Base-by-base conservation (phyloP, 2,888 invertebrate species). In the Dicranocentrus wangi region DNA sequence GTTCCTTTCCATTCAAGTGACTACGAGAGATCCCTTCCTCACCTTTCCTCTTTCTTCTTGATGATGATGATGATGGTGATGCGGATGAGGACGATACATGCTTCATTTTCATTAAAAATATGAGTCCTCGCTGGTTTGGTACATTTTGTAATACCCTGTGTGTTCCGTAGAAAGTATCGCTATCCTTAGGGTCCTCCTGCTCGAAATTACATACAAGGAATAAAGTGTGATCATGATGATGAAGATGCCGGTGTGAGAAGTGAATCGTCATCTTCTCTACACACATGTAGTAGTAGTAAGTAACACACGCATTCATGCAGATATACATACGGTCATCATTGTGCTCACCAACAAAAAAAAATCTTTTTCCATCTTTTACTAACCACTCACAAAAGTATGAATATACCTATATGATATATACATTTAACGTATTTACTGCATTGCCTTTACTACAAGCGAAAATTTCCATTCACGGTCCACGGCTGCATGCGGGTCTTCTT, bases 41-140 rank as follows among this genome's bases (percentile, higher is more conserved):
- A 71, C 71, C 71, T 71, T 69, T 71, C 53, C 68, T 60, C 27
- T 58, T 58, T 58, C 55, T 32, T 60, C 60, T 13, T 60, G 60
- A 51, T 25, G 60, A 17, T 25, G 25, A 23, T 7, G 27, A 27
- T 60, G 13, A 42, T 61, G 32, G 5, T 61, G 13, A 42, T 61
- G 70, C 55, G 17, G 25, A 55, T 66, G 55, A 76, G 23, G 51
- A 25, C 39, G 53, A 65, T 63, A 39, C 53, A 53, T 61, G 47
- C 47, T 42, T 60, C 32, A 43, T 61, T 71, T 71, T 71, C 71
- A 71, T 71, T 61, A 60, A n/a, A 69, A 70, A 28, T 55, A 55
- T 68, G 68, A 68, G 51, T 68, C 39, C 27, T 68, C 2, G 27
- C 17, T 53, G 32, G n/a, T n/a, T n/a, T n/a, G n/a, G n/a, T n/a